phyloP scores from a whole-genome alignment of 2,113 vertebrate genomes.

The Lepus europaeus region DNA sequence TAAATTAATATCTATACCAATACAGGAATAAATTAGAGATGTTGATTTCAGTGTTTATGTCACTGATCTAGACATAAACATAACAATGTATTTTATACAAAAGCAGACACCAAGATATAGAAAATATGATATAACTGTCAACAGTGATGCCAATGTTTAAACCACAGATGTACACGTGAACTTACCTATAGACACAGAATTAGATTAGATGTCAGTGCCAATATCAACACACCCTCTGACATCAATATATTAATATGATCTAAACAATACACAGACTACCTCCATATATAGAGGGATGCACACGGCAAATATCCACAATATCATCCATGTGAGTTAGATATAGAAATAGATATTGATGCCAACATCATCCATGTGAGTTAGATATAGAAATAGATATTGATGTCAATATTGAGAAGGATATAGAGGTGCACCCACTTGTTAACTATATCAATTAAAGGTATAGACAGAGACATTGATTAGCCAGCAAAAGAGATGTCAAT shows the following conservation, averaged over 20 bases:
- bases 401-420: too few relatives aligned
- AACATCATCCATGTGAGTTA: not conserved
- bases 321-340: not conserved
- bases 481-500: not conserved
- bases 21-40: not conserved
- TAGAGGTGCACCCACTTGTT: too few relatives aligned
- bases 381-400: not conserved
- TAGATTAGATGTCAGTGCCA: fast-evolving
- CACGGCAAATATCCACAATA: not conserved
- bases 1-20: not conserved
- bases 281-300: too few relatives aligned
- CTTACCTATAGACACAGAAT: not conserved
- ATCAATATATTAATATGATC: not conserved
- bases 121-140: not conserved
- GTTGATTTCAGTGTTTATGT: not conserved
- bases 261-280: not conserved
- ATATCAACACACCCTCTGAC: not conserved
- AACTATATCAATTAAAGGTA: not conserved
- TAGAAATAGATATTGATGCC: not conserved
- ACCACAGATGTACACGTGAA: not conserved
- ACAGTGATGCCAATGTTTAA: not conserved
- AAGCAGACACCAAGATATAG: not conserved
- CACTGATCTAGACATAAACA: not conserved
- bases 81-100: not conserved
- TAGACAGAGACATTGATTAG: not conserved